Conservation (phyloP, 2,888 invertebrate genomes). For the Cacoxenus indagator region DNA sequence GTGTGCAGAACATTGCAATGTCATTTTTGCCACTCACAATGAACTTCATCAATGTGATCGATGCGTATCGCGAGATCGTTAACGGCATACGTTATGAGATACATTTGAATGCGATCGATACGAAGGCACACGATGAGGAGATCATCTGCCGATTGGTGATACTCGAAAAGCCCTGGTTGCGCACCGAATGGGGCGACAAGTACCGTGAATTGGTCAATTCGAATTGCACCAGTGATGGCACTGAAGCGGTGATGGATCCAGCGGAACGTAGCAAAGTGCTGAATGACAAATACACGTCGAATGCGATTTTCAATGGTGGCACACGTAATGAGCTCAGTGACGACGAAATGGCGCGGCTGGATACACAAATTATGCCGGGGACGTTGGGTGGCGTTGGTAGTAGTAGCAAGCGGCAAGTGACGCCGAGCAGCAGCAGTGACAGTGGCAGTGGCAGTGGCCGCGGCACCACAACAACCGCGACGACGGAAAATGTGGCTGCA, state of each 20-base stretch:
- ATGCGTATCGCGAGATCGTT: slow-evolving; percentile 68
- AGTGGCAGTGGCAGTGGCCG: too few relatives aligned
- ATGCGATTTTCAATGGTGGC: slow-evolving; percentile 66
- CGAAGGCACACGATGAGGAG: slow-evolving; percentile 60
- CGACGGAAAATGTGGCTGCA: slow-evolving; percentile 31
- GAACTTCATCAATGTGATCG: slow-evolving; percentile 67
- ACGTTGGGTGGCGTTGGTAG: slow-evolving; percentile 3
- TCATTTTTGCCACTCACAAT: slow-evolving; percentile 66
- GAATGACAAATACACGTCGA: slow-evolving; percentile 66
- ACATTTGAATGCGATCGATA: slow-evolving; percentile 63
- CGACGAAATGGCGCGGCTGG: slow-evolving; percentile 63
- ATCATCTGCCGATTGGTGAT: slow-evolving; percentile 75
- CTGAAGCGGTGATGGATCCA: slow-evolving; percentile 34
- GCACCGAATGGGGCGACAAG: slow-evolving; percentile 74
- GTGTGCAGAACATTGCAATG: slow-evolving; percentile 68
- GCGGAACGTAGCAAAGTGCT: slow-evolving; percentile 46
- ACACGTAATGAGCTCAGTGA: slow-evolving; percentile 63
- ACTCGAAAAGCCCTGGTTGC: slow-evolving; percentile 78
- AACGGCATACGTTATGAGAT: slow-evolving; percentile 69
- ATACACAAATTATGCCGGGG: slow-evolving; percentile 64
- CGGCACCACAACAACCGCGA: slow-evolving; percentile 25
- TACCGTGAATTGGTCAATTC: slow-evolving; percentile 76
- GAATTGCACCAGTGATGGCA: slow-evolving; percentile 75
- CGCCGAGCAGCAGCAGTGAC: slow-evolving; percentile 18
- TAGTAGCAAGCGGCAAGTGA: slow-evolving; percentile 40